Conservation (phyloP, 2,888 invertebrate species). For the Clivina fossor region DNA sequence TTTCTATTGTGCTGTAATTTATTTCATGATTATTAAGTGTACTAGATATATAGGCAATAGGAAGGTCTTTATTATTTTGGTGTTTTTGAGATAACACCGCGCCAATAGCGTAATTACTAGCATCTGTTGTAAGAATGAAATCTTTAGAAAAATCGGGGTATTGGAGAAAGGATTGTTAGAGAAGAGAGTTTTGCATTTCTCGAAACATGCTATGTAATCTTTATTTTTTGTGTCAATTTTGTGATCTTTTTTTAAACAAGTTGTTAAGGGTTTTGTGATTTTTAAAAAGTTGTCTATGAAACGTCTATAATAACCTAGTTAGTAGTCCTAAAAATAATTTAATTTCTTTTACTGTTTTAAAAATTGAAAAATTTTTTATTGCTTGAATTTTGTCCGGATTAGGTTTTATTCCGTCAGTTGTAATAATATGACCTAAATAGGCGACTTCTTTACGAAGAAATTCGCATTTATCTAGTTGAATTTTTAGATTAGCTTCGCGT, state of each 20-base stretch:
- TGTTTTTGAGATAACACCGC: slow-evolving; percentile 9
- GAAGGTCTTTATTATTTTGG: slow-evolving; percentile 27
- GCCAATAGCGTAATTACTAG: slow-evolving; percentile 11
- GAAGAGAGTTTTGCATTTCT: slow-evolving; percentile 23
- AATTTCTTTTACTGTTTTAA: slow-evolving; percentile 12
- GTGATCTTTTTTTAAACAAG: slow-evolving; percentile 36
- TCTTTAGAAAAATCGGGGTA: slow-evolving; percentile 15
- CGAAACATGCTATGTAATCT: slow-evolving; percentile 30
- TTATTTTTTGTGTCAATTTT: slow-evolving; percentile 26
- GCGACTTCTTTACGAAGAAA: slow-evolving; percentile 41
- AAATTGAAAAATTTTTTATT: slow-evolving; percentile 4
- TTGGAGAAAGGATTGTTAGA: slow-evolving; percentile 8
- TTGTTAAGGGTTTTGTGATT: slow-evolving; percentile 38
- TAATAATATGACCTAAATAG: slow-evolving; percentile 45
- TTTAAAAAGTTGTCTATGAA: slow-evolving; percentile 45
- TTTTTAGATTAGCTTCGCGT: slow-evolving; percentile 22
- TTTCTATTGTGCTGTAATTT: slow-evolving; percentile 35
- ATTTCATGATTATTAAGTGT: slow-evolving; percentile 30
- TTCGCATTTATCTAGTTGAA: slow-evolving; percentile 38
- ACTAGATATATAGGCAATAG: slow-evolving; percentile 36
- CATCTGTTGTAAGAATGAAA: slow-evolving; percentile 19
- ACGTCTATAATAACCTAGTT: slow-evolving; percentile 45
- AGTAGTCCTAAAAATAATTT: slow-evolving; percentile 38
- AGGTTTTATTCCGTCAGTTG: slow-evolving; percentile 43
- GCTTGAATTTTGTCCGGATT: slow-evolving; percentile 11